A percentile compares a stretch with the other conserved stretches of the same genome.
Conservation (phyloP, 2,113 vertebrate species). For the Macrotis lagotis region DNA sequence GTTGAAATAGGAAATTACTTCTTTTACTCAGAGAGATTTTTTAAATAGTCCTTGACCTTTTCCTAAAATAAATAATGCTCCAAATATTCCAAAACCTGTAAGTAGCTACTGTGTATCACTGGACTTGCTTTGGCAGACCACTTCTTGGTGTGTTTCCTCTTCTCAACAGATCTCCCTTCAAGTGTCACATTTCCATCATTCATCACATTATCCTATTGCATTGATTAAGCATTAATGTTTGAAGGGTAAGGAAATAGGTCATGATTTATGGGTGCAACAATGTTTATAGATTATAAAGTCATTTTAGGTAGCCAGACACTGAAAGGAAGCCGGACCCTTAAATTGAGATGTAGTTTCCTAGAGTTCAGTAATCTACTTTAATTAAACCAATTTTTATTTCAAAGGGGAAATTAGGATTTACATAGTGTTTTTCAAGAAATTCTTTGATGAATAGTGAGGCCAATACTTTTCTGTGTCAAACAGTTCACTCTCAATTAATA, state of each 20-base stretch:
- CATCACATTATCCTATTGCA: background rate
- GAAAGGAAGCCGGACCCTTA: background rate
- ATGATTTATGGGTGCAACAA: background rate
- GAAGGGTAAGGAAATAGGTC: background rate
- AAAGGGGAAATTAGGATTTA: slow-evolving; percentile 5
- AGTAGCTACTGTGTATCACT: background rate
- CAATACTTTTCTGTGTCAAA: background rate
- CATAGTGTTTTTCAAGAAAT: background rate
- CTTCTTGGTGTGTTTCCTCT: background rate
- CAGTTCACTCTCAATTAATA: background rate
- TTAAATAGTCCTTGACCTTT: background rate
- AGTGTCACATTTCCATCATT: background rate
- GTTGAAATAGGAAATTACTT: background rate
- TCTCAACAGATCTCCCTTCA: background rate
- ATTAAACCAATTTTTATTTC: slow-evolving; percentile 35
- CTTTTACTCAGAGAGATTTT: background rate
- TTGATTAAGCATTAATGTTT: slow-evolving; percentile 4
- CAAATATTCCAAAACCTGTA: background rate
- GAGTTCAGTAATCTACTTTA: background rate
- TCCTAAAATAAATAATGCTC: background rate
- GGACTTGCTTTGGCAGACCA: background rate
- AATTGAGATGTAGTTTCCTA: background rate
- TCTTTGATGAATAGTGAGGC: background rate
- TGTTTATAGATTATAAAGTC: slow-evolving; percentile 15
- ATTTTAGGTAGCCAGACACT: background rate